Evolutionary conservation across 2,888 invertebrate genomes (phyloP).

Genomic region (Augiades crinisus): DNA sequence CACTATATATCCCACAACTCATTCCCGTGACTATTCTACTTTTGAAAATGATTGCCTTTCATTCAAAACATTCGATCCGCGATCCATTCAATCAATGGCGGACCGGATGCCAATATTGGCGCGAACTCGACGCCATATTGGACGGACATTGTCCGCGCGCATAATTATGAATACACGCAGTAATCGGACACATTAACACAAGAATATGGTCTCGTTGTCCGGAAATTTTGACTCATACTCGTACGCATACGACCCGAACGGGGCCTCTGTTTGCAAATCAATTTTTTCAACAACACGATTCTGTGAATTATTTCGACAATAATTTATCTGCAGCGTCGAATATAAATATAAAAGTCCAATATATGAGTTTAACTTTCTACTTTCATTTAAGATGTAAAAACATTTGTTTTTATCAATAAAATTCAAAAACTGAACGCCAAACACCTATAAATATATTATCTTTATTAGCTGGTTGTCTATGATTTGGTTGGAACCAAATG

Average conservation of each 20-base stretch:
- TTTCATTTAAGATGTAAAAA: no score
- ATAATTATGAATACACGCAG: slow-evolving; percentile 44
- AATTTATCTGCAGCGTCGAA: not conserved
- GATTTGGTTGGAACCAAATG: no score
- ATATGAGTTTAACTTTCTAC: no score
- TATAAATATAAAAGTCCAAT: not conserved
- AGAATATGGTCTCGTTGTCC: slow-evolving; percentile 43
- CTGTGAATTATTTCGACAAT: not conserved
- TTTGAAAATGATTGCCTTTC: slow-evolving; percentile 13
- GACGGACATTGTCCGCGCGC: slow-evolving; percentile 36
- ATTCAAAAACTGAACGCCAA: no score
- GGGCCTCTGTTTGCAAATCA: slow-evolving; percentile 39
- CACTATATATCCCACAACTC: no score
- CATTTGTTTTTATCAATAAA: no score
- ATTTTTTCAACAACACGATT: not conserved
- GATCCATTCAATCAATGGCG: slow-evolving; percentile 37
- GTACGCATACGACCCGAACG: slow-evolving; percentile 39
- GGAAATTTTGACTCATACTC: slow-evolving; percentile 46
- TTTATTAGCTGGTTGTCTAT: no score
- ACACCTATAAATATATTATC: no score
- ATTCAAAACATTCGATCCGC: slow-evolving; percentile 37
- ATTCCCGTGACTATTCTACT: not conserved
- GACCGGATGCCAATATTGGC: slow-evolving; percentile 39
- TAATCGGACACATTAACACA: slow-evolving; percentile 59
- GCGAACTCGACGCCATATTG: slow-evolving; percentile 40